Evolutionary conservation across 2,888 invertebrate species (phyloP), one percentile per base, ranked within the genome.

Genomic region (Trachelus troglodyta): DNA sequence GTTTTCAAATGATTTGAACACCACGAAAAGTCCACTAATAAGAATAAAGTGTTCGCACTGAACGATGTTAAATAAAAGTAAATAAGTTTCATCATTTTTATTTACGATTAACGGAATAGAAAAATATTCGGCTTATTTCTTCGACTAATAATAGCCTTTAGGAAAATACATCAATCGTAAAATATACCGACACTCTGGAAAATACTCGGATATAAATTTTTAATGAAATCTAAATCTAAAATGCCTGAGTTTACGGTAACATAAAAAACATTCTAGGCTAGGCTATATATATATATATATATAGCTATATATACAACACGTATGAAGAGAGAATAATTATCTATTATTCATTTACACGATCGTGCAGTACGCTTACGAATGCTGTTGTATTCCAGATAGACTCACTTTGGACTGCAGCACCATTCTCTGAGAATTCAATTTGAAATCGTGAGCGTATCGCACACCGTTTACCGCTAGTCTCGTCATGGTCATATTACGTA

Each of bases 161-260:
- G 80, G 82, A 87, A 88, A 86, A 87, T 87, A 87, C 81, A 82
- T 84, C 69, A 71, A 80, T 84, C 83, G 80, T 83, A 85, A 85
- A 84, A 76, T 76, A 76, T 78, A 78, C 37, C 73, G 40, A 78
- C 40, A 11, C 71, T 76, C 74, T 74, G 11, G 23, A 74, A 35
- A 74, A 74, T 74, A 34, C 69, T 74, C n/a, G n/a, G 74, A 12
- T 74, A 74, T 30, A 23, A 23, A 35, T 74, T 74, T 74, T 33
- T 74, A 79, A 76, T 82, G 79, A 86, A 83, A 80, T 80, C 77
- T 83, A 82, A 85, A 76, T 80, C 37, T 81, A 80, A 76, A 77
- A 77, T 79, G 85, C 81, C 86, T 85, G 83, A 88, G 85, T 80
- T 74, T 56, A 82, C 79, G 83, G 85, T 88, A 88, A 88, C 87